Conservation (phyloP, 2,888 invertebrate genomes). For the Drosophila neoperkinsi region DNA sequence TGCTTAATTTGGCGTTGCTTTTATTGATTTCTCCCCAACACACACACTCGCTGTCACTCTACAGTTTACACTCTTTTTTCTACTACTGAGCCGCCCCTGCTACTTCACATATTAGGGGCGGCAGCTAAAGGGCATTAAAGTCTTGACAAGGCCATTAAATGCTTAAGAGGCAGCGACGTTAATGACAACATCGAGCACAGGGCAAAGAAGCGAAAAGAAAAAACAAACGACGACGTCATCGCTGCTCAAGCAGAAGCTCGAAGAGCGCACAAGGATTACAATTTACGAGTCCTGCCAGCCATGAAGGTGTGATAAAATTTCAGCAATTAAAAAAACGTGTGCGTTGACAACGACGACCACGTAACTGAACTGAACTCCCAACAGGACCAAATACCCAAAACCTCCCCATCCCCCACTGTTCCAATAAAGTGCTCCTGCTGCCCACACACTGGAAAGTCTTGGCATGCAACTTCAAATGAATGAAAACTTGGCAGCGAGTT, state of each 20-base stretch:
- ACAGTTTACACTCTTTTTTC: constrained; percentile 37
- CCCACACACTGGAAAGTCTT: constrained; percentile 44
- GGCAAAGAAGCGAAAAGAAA: constrained; percentile 17
- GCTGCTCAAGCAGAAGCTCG: constrained; percentile 51
- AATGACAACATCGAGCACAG: constrained; percentile 70
- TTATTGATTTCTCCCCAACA: constrained; percentile 70
- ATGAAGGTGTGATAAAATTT: constrained; percentile 81
- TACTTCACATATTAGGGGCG: constrained; percentile 62
- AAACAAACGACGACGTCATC: constrained; percentile 41
- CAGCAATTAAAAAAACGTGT: constrained; percentile 80
- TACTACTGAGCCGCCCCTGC: constrained; percentile 8
- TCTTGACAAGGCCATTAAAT: constrained; percentile 82
- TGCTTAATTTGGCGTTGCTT: constrained; percentile 76
- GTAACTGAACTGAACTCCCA: constrained; percentile 33
- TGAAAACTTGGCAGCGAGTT: constrained; percentile 24
- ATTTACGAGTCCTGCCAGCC: constrained; percentile 79
- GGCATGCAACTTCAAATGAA: constrained; percentile 73
- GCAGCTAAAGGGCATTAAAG: constrained; percentile 79
- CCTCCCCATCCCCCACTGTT: neutral
- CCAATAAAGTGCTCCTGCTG: constrained; percentile 1
- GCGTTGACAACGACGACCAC: constrained; percentile 74
- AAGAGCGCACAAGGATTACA: constrained; percentile 75
- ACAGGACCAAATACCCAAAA: constrained; percentile 34
- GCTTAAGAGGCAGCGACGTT: constrained; percentile 80
- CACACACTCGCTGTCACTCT: constrained; percentile 1